Percentiles rank a stretch among this genome's conserved stretches.
Conservation (phyloP, 2,113 vertebrate species). For the Oryctolagus cuniculus region DNA sequence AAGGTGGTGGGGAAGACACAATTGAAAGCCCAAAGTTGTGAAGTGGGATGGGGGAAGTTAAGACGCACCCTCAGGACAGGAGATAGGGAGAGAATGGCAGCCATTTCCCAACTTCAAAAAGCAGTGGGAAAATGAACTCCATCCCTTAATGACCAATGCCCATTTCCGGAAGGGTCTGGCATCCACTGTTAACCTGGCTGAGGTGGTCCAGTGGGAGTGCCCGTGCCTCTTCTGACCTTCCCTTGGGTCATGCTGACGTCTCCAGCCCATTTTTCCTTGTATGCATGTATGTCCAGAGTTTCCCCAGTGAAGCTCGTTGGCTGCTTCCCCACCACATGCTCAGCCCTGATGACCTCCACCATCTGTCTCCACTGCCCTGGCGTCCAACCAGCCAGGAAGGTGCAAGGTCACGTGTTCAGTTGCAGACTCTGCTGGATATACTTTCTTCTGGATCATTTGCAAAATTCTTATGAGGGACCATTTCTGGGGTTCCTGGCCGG, state of each 20-base stretch:
- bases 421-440: not conserved
- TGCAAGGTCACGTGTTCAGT: not conserved
- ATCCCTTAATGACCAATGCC: not conserved
- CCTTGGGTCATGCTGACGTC: not conserved
- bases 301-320: not conserved
- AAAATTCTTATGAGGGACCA: not conserved
- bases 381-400: not conserved
- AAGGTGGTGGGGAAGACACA: not conserved
- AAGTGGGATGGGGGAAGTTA: not conserved
- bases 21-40: not conserved
- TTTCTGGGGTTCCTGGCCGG: fast-evolving
- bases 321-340: not conserved
- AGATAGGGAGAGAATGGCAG: fast-evolving
- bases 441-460: no score
- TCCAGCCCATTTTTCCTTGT: not conserved
- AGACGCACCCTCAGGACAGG: not conserved
- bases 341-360: not conserved
- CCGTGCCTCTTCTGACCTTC: not conserved
- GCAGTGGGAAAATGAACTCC: not conserved
- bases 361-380: not conserved
- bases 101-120: not conserved
- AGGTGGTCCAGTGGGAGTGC: not conserved
- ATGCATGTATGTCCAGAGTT: not conserved
- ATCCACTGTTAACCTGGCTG: not conserved
- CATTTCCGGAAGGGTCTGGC: not conserved